A percentile compares a stretch with the other conserved stretches of the same genome.
phyloP scores from a whole-genome alignment of 2,113 vertebrate genomes.

The Nicator chloris region DNA sequence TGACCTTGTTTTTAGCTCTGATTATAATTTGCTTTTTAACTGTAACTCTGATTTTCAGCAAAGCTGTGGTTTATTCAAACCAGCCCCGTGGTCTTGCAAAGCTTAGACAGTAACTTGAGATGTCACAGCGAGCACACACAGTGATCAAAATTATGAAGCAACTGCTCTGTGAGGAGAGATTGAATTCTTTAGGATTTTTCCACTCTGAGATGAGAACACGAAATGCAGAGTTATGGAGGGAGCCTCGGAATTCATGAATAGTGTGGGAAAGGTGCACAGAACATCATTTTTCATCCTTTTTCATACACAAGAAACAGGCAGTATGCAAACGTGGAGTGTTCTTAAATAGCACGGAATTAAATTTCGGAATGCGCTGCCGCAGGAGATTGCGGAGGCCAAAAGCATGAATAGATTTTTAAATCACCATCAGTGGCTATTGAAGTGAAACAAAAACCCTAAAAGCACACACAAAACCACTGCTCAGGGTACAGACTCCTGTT shows the following conservation, averaged over 20 bases:
- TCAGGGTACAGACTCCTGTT: not conserved
- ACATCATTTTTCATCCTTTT: not conserved
- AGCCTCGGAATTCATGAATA: not conserved
- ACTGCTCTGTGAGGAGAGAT: slow-evolving; percentile 43
- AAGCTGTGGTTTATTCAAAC: not conserved
- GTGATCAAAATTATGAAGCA: not conserved
- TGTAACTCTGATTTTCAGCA: not conserved
- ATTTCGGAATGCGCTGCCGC: not conserved
- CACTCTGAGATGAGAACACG: not conserved
- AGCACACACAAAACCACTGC: not conserved
- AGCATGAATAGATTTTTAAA: not conserved
- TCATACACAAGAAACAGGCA: not conserved
- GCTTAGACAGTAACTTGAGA: slow-evolving; percentile 15
- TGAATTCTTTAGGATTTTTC: not conserved
- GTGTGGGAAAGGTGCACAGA: not conserved
- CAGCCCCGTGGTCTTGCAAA: not conserved
- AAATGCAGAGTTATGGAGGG: not conserved
- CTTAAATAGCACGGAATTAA: not conserved
- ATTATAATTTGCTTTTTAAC: not conserved
- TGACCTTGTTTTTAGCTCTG: not conserved
- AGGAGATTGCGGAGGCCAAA: not conserved
- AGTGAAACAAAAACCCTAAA: not conserved
- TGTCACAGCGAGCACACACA: not conserved
- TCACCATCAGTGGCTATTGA: not conserved
- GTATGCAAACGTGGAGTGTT: not conserved